Evolutionary conservation across 1,140 invertebrate species (phyloP).

Genomic region (Diploscapter pachys): DNA sequence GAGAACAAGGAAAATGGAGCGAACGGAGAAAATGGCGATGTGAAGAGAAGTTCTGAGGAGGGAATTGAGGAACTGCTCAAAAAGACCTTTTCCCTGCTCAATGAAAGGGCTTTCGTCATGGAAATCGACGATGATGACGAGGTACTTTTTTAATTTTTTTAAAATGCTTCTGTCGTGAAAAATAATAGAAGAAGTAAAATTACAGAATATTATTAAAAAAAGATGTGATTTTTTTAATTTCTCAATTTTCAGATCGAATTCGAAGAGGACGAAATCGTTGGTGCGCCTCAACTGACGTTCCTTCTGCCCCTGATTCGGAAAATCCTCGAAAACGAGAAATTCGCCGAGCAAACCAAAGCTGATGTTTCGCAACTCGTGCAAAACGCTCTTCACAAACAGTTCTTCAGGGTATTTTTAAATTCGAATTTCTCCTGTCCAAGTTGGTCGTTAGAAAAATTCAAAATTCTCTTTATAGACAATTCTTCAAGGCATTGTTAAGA

Average conservation of each 20-base stretch:
- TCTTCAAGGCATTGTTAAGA: too few relatives aligned
- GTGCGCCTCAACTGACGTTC: conserved; percentile 27
- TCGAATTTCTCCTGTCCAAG: neutral
- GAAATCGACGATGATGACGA: conserved; percentile 32
- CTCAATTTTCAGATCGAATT: conserved; percentile 9
- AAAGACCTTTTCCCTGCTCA: conserved; percentile 24
- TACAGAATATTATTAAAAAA: too few relatives aligned
- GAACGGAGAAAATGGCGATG: neutral
- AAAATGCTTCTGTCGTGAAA: too few relatives aligned
- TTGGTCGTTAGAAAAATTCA: too few relatives aligned
- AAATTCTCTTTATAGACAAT: too few relatives aligned
- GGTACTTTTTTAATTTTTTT: neutral
- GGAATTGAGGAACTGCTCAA: conserved; percentile 16
- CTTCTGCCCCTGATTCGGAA: conserved; percentile 23
- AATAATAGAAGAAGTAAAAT: too few relatives aligned
- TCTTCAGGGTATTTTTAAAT: conserved; percentile 10
- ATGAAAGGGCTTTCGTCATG: conserved; percentile 29
- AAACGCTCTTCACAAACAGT: conserved; percentile 22
- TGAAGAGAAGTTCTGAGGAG: conserved; percentile 16
- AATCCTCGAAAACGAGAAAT: conserved; percentile 11
- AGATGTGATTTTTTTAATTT: neutral
- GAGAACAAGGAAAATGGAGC: neutral
- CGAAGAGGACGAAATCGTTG: conserved; percentile 26
- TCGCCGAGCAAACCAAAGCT: neutral
- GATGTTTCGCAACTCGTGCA: conserved; percentile 24